Evolutionary conservation across 2,797 vertebrate species (phyloP).

Genomic region (Apogon hyalosoma): DNA sequence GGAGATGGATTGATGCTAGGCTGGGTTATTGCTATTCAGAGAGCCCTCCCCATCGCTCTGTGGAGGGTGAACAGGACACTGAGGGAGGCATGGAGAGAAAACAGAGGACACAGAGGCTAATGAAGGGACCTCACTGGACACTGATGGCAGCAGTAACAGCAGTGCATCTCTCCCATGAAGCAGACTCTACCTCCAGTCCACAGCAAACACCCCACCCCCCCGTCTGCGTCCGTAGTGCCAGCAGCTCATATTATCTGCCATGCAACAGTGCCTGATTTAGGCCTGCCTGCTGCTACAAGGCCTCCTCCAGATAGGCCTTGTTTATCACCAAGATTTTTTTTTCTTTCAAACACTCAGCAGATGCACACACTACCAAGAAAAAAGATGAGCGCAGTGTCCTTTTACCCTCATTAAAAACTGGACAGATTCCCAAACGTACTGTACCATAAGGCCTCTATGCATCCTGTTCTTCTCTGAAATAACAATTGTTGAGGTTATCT

Average conservation of each 20-base stretch:
- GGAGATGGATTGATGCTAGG: constrained; percentile 64
- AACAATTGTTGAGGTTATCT: constrained; percentile 44
- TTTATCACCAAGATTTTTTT: constrained; percentile 52
- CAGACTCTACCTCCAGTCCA: constrained; percentile 38
- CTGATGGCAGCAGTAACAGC: constrained; percentile 25
- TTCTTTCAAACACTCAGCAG: constrained; percentile 35
- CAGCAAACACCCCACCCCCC: constrained; percentile 14
- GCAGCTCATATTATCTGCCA: constrained; percentile 57
- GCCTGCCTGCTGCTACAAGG: constrained; percentile 46
- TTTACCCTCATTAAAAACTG: constrained; percentile 64
- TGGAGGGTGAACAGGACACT: constrained; percentile 41
- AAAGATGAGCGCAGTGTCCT: constrained; percentile 61
- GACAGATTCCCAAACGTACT: constrained; percentile 35
- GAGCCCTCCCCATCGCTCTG: constrained; percentile 56
- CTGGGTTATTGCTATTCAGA: constrained; percentile 75
- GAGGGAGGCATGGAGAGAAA: constrained; percentile 45
- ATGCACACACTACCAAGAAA: constrained; percentile 55
- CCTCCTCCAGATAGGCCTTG: constrained; percentile 56
- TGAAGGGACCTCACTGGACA: constrained; percentile 59
- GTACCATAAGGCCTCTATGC: constrained; percentile 27
- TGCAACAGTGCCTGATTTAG: constrained; percentile 60
- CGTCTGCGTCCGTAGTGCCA: constrained; percentile 4
- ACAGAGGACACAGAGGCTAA: constrained; percentile 58
- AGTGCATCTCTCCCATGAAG: constrained; percentile 21
- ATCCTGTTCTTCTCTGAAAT: constrained; percentile 29